Evolutionary conservation across 2,888 invertebrate genomes (phyloP).

Genomic region (Ligdia adustata): DNA sequence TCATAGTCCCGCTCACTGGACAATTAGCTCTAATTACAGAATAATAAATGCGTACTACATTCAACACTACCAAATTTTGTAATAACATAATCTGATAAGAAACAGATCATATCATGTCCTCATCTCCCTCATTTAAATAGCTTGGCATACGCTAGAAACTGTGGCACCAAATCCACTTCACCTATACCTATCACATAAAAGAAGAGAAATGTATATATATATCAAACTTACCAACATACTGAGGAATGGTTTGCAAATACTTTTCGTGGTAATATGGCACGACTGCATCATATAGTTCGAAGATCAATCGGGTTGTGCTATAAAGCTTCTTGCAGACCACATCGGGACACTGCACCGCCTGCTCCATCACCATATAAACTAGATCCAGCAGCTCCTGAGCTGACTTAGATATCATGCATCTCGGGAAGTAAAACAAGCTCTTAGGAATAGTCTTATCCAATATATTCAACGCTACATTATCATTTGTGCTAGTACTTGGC

Average conservation of each 20-base stretch:
- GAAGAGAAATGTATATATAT: no score
- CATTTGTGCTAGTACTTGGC: slow-evolving; percentile 19
- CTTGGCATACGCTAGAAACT: no score
- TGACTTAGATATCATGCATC: slow-evolving; percentile 85
- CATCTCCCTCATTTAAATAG: no score
- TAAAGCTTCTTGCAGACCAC: slow-evolving; percentile 87
- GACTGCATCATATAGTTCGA: slow-evolving; percentile 90
- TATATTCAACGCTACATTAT: slow-evolving; percentile 63
- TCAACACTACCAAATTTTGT: no score
- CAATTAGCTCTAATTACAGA: no score
- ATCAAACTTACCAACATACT: slow-evolving; percentile 89
- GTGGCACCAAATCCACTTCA: no score
- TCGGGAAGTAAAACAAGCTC: slow-evolving; percentile 76
- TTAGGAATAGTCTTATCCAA: slow-evolving; percentile 71
- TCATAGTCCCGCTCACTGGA: no score
- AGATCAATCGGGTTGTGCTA: slow-evolving; percentile 88
- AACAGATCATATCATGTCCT: no score
- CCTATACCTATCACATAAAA: no score
- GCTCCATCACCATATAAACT: slow-evolving; percentile 86
- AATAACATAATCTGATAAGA: no score
- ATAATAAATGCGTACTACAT: no score
- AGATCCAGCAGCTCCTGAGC: slow-evolving; percentile 86
- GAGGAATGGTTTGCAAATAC: slow-evolving; percentile 92
- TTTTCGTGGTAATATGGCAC: slow-evolving; percentile 92
- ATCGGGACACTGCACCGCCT: slow-evolving; percentile 85